phyloP scores from a whole-genome alignment of 2,113 vertebrate species.

The Laticauda colubrina region DNA sequence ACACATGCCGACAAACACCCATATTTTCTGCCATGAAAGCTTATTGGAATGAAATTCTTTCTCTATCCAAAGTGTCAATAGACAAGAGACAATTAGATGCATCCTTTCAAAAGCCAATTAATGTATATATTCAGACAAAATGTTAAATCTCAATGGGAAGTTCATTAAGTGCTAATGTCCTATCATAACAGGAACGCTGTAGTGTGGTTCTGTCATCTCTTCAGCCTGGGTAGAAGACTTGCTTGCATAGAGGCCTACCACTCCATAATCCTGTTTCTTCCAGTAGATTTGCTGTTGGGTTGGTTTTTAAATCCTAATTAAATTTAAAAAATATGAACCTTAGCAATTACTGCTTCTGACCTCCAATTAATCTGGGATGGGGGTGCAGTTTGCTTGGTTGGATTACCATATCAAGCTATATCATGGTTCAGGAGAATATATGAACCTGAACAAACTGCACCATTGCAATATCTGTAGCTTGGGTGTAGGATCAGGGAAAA shows the following conservation, averaged over 20 bases:
- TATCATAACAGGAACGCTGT: background rate
- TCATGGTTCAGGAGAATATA: no score
- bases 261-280: no score
- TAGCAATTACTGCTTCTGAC: no score
- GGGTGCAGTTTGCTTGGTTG: no score
- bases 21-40: background rate
- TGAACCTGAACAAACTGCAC: no score
- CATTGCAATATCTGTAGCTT: no score
- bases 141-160: background rate
- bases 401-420: no score
- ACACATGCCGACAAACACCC: background rate
- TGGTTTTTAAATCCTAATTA: no score
- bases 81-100: background rate
- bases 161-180: background rate
- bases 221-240: background rate
- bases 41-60: background rate
- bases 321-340: no score
- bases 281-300: no score
- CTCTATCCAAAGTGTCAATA: background rate
- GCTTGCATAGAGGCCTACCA: background rate
- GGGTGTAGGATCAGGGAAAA: no score
- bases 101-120: background rate
- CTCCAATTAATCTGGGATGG: no score
- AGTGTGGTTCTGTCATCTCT: background rate
- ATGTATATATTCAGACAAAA: background rate